Base-by-base conservation (phyloP, 2,888 invertebrate genomes). In the Drosophila histrio region DNA sequence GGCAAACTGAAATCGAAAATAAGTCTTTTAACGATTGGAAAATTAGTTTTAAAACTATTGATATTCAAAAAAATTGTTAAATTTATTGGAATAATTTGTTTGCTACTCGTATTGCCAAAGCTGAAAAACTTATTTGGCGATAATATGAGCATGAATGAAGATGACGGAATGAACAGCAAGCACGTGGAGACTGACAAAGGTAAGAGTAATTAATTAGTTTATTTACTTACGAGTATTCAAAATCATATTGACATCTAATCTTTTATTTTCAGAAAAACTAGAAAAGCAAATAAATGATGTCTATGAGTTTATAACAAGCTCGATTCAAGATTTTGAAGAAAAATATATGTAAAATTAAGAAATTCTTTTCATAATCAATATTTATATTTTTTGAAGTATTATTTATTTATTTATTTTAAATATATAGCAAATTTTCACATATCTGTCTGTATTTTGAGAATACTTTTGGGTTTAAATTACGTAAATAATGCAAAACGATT, bases 51-150 rank as follows among this genome's bases (percentile, higher is more conserved):
- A 30, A 96, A 96, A 89, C 90, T 96, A 50, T 92, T 96, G 3
- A 94, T 96, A 77, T 96, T 96, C 90, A 96, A 96, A 91, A 95
- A 96, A 91, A 94, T 96, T 52, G 94, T 96, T 60, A 96, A 96
- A 79, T 96, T 96, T 91, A 94, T 96, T 38, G 96, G 95, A 0
- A 93, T 96, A 4, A 94, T 96, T 79, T 96, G 95, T 87, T 92
- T 96, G 88, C 91, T 96, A 77, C 91, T 96, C 52, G 96, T 96
- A 88, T 94, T 96, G 72, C 96, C 96, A 0, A 95, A 95, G 89
- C 90, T 95, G 19, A 90, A 91, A 59, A 81, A 82, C 43, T 62
- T 90, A 53, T 89, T 90, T 24, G 15, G 13, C 7, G 70, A 63
- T 9, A 79, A 84, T 19, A 75, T 76, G 72, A 68, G 72, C 8